phyloP scores from a whole-genome alignment of 2,113 vertebrate species.

The Spheniscus mendiculus region DNA sequence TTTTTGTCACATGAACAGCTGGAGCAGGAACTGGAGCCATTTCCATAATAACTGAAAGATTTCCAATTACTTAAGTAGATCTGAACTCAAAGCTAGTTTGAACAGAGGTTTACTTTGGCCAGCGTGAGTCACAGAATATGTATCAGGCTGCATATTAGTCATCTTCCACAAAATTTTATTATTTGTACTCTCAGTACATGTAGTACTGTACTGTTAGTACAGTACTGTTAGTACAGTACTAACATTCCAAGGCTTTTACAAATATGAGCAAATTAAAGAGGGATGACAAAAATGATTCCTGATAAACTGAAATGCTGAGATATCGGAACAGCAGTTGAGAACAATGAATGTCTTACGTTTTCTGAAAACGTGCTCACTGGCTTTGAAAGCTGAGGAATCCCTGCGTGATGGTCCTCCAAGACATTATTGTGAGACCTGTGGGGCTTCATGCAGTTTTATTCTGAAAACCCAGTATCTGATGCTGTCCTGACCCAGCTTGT shows the following conservation, averaged over 20 bases:
- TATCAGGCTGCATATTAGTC: background rate
- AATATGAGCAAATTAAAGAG: background rate
- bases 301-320: background rate
- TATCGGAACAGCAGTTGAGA: background rate
- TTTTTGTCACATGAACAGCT: background rate
- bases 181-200: background rate
- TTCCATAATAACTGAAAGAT: background rate
- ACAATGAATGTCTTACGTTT: background rate
- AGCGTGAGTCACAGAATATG: background rate
- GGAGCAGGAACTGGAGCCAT: background rate
- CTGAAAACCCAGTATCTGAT: background rate
- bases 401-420: background rate
- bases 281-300: background rate
- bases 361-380: background rate
- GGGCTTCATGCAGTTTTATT: background rate
- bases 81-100: background rate
- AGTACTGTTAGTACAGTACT: too few relatives aligned
- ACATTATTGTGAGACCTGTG: background rate
- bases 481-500: background rate
- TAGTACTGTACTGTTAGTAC: too few relatives aligned
- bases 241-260: background rate
- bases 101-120: background rate
- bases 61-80: background rate
- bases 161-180: background rate
- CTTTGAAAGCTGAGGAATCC: background rate